A percentile compares a stretch with the other conserved stretches of the same genome.
phyloP scores from a whole-genome alignment of 2,113 vertebrate genomes.

The Sterna hirundo region DNA sequence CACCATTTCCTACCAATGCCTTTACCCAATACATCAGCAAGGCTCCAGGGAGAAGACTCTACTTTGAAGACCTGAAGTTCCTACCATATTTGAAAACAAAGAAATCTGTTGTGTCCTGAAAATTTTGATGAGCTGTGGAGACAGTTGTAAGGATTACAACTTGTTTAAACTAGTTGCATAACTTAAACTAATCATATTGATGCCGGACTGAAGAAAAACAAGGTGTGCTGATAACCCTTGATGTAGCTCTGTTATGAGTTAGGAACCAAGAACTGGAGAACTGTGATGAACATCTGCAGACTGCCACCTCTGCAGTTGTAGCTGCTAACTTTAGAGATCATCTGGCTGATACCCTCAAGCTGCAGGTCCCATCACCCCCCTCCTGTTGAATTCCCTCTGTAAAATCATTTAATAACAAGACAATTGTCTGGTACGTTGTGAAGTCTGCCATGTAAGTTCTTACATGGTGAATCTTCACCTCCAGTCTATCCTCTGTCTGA shows the following conservation, averaged over 20 bases:
- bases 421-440: fast-evolving
- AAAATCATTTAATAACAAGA: not conserved
- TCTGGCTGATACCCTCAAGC: not conserved
- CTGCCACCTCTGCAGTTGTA: not conserved
- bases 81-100: not conserved
- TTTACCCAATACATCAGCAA: not conserved
- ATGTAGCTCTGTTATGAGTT: not conserved
- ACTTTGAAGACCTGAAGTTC: not conserved
- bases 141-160: not conserved
- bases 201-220: not conserved
- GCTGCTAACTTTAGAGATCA: not conserved
- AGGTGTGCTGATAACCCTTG: not conserved
- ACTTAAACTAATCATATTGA: not conserved
- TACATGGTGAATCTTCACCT: not conserved
- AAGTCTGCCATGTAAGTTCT: not conserved
- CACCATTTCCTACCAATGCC: not conserved
- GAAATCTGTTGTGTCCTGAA: not conserved
- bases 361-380: not conserved
- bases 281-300: not conserved
- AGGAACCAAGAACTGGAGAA: not conserved
- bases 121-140: not conserved
- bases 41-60: not conserved
- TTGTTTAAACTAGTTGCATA: not conserved
- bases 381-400: not conserved
- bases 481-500: not conserved